Base-by-base conservation (phyloP, 2,888 invertebrate genomes). In the Ellobium chinense region DNA sequence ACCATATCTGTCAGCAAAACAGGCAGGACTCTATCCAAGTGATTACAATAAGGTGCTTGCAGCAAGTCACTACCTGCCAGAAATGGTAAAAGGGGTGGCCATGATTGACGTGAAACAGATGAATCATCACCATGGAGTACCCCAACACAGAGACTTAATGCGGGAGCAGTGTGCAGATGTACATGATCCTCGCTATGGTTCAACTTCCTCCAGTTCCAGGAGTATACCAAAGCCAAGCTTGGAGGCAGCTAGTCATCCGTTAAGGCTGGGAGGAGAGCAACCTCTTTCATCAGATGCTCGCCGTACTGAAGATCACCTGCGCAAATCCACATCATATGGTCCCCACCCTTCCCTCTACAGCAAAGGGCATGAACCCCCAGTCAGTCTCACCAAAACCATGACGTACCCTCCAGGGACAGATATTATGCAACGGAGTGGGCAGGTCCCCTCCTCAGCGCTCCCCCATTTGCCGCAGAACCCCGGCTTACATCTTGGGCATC, bases 111-210 rank as follows among this genome's bases (percentile, higher is more conserved):
- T n/a, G 9, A 62, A 65, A 34, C 46, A 62, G 31, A n/a, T 75
- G n/a, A 34, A 14, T 21, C 75, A 62, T 21, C 62, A 75, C 29
- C 63, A 37, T 12, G 37, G 60, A 14, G 46, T 62, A 5, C 24
- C 75, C 12, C 75, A 63, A 54, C 75, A 75, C 24, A 63, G 75
- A 46, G 75, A 75, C n/a, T 31, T 75, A n/a, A 63, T 75, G 14
- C 36, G 75, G 31, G 75, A 75, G 2, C 14, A 31, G 18, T 21
- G 46, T 31, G 14, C 63, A 12, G 75, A 63, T n/a, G 9, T 39
- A 2, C 34, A 21, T n/a, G 75, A 75, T 14, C 63, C 31, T 18
- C 75, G 65, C 34, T 75, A 75, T 29, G 29, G 65, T 31, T 65
- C 65, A 5, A 9, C 65, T 12, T 21, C 3, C 18, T 46, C 75